Evolutionary conservation across 1,140 invertebrate genomes (phyloP), one percentile per base, ranked within the genome.

Genomic region (Araneus ventricosus): DNA sequence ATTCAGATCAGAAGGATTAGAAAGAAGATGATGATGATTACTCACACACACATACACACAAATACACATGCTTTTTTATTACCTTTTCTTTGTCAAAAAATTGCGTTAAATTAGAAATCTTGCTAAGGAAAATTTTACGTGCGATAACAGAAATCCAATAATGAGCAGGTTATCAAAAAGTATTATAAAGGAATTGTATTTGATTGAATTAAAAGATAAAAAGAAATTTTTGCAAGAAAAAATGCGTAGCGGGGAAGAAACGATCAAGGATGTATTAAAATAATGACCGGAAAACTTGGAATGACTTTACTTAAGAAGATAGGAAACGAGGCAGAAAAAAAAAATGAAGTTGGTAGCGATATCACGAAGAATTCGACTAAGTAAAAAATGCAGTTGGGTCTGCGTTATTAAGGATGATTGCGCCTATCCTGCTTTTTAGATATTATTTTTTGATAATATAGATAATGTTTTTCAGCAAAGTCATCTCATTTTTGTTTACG

Each of bases 191-290:
- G 20, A 75, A 75, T 37, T 75, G 30, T 30, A 34, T 20, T 6
- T 34, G 70, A 75, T 75, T 75, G 70, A 37, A 75, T 75, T 37
- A 75, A n/a, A 37, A 75, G 70, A 75, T 75, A 75, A 75, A 20
- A 75, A 75, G 14, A 22, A 10, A 6, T 22, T 1, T 34, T n/a
- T 7, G 6, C 14, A 14, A 37, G 4, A 37, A 37, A 75, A 75
- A 37, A 3, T 34, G 14, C 30, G 0, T 75, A 4, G 10, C 0
- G 3, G 17, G 34, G 14, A 37, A 75, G 37, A 37, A 75, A 5
- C 10, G 30, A 37, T 20, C 34, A 37, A 20, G 70, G 30, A 75
- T 5, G 30, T 75, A 75, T 75, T 75, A 75, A 75, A 37, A 34
- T 75, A 75, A 75, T 75, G 70, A 75, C 20, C 70, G 17, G 30